phyloP scores from a whole-genome alignment of 53 echinoderm and acorn worm species.

The Stichopus horrens region DNA sequence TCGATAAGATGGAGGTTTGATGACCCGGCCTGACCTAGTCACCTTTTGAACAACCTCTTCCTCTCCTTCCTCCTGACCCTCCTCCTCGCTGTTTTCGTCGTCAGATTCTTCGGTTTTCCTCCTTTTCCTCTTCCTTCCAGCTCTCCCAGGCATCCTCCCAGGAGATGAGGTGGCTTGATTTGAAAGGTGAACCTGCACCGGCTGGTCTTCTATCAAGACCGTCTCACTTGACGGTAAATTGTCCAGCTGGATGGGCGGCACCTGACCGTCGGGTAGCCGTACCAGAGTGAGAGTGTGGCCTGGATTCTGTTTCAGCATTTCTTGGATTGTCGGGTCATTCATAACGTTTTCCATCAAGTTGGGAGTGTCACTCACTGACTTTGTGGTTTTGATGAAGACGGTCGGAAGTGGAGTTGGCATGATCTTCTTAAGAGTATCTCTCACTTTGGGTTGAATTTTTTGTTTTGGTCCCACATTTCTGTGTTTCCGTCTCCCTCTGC shows the following conservation, averaged over 20 bases:
- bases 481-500: not conserved
- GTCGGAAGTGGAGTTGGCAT: conserved; percentile 24
- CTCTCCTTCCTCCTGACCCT: not conserved
- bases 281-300: conserved; percentile 38
- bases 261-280: conserved; percentile 20
- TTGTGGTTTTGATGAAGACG: conserved; percentile 9
- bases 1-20: conserved; percentile 18
- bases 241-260: conserved; percentile 23
- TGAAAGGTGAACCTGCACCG: not conserved
- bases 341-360: conserved; percentile 27
- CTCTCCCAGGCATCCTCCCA: conserved; percentile 5
- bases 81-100: not conserved
- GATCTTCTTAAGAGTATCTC: conserved; percentile 18
- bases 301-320: conserved; percentile 44
- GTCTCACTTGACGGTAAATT: conserved; percentile 16
- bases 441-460: conserved; percentile 15
- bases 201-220: not conserved
- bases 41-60: conserved; percentile 25
- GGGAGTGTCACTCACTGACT: not conserved
- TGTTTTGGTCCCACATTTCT: conserved; percentile 4
- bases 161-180: not conserved
- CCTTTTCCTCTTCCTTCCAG: conserved; percentile 27
- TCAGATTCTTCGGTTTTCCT: conserved; percentile 18
- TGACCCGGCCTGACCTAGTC: conserved; percentile 19
- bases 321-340: conserved; percentile 35